Base-by-base conservation (phyloP, 2,888 invertebrate species). In the Eupeodes luniger region DNA sequence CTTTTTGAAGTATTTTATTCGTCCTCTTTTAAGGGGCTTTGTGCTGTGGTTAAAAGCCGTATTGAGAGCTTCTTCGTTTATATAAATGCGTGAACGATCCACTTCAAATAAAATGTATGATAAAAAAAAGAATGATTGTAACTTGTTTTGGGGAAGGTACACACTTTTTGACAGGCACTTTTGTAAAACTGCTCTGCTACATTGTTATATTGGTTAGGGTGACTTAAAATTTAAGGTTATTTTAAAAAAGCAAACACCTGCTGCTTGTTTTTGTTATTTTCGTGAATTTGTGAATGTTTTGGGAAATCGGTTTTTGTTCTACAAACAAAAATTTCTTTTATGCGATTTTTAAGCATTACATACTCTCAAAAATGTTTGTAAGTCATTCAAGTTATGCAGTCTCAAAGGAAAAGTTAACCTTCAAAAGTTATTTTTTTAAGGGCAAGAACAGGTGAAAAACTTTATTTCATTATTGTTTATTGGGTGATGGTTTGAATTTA, bases 111-210 rank as follows among this genome's bases (percentile, higher is more conserved):
- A 72, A 66, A 49, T 44, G 2, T 12, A 9, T 14, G 0, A 55
- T n/a, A 19, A 55, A 55, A 19, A 19, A 55, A 19, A n/a, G 47
- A 27, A 27, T 27, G 27, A 27, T 27, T 27, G 2, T 19, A 47
- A 7, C 9, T 27, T 2, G 27, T 27, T 27, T 1, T 27, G 27
- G 27, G 27, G 27, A 40, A 34, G 34, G 4, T 66, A 59, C 19
- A 55, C 57, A 62, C 27, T 69, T 69, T 81, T 82, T 84, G 80
- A 79, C 79, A 72, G 72, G 69, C 64, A 34, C 12, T 84, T 87
- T 87, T 84, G 76, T 87, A 55, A 14, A 83, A 75, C 66, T 67
- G 59, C 47, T 80, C 57, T 67, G 70, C 72, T 57, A 57, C 44
- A 69, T 75, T 74, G 64, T 40, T 40, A 9, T 5, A 40, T 40